phyloP scores from a whole-genome alignment of 2,888 invertebrate genomes.

The Lymantria dispar region DNA sequence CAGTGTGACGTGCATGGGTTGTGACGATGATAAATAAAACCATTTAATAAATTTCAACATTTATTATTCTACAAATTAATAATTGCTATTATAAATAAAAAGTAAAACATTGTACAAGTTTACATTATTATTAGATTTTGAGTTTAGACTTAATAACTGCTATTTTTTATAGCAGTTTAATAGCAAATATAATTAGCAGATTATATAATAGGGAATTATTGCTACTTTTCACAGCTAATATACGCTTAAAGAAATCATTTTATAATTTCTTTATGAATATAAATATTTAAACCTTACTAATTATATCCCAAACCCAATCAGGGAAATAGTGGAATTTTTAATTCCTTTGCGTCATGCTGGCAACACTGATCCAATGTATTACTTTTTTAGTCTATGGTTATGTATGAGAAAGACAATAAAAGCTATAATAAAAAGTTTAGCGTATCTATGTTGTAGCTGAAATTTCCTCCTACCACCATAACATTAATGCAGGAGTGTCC shows the following conservation, averaged over 20 bases:
- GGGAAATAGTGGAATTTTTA: not conserved
- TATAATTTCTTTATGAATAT: too few relatives aligned
- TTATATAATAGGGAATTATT: too few relatives aligned
- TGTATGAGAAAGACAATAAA: conserved; percentile 16
- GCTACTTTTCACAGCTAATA: too few relatives aligned
- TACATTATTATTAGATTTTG: conserved; percentile 30
- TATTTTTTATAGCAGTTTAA: too few relatives aligned
- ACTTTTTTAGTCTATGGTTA: conserved; percentile 26
- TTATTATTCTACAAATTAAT: conserved; percentile 57
- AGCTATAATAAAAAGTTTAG: not conserved
- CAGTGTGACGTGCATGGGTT: too few relatives aligned
- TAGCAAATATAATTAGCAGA: too few relatives aligned
- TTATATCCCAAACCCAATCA: not conserved
- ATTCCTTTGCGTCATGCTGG: conserved; percentile 9
- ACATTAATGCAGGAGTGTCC: too few relatives aligned
- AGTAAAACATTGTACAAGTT: conserved; percentile 55
- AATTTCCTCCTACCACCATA: too few relatives aligned
- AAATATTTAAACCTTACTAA: too few relatives aligned
- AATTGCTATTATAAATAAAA: conserved; percentile 40
- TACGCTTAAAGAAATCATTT: too few relatives aligned
- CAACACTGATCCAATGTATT: conserved; percentile 40
- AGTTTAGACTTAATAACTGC: conserved; percentile 8
- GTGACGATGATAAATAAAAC: not conserved
- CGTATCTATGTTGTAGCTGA: too few relatives aligned
- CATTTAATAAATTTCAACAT: conserved; percentile 39